Evolutionary conservation across 2,888 invertebrate species (phyloP).

Genomic region (Drosophila prolongata): DNA sequence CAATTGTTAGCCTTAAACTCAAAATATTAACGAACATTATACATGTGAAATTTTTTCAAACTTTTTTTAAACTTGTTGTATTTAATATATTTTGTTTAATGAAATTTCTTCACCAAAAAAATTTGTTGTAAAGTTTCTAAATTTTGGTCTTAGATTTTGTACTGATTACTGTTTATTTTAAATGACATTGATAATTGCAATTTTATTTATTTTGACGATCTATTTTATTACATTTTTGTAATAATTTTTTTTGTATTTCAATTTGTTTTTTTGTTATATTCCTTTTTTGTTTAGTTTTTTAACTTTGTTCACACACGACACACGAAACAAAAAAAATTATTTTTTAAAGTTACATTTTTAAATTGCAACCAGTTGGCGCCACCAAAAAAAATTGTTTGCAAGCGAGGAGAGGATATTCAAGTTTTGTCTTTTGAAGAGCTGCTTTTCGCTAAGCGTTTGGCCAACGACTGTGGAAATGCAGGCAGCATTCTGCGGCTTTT

Average conservation of each 20-base stretch:
- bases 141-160: no score
- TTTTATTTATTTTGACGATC: no score
- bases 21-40: background rate
- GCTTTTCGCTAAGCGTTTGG: conserved; percentile 65
- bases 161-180: no score
- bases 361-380: conserved; percentile 22
- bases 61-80: background rate
- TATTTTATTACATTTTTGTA: no score
- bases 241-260: no score
- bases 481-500: conserved; percentile 70
- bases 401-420: background rate
- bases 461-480: conserved; percentile 73
- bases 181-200: no score
- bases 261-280: background rate
- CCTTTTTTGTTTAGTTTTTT: background rate
- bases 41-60: background rate
- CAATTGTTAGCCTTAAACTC: background rate
- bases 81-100: background rate
- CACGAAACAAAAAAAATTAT: conserved; percentile 20
- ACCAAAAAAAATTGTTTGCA: conserved; percentile 18
- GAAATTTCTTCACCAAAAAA: background rate
- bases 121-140: no score
- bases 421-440: conserved; percentile 10
- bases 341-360: conserved; percentile 4
- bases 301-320: conserved; percentile 6